A percentile compares a stretch with the other conserved stretches of the same genome.
Conservation (phyloP, 1,140 invertebrate genomes). For the Anastrepha ludens region DNA sequence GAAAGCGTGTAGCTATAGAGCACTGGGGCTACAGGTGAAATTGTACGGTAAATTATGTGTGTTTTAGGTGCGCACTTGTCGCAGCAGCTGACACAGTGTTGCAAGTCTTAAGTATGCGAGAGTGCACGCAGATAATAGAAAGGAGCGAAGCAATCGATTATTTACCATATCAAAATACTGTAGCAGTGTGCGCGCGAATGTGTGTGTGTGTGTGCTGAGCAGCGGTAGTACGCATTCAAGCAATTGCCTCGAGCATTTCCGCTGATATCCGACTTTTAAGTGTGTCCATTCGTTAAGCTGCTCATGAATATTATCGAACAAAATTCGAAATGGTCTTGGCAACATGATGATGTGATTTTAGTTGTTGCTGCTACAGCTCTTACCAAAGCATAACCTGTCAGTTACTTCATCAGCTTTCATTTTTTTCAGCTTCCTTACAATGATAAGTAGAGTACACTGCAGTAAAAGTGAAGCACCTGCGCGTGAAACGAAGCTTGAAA, state of each 20-base stretch:
- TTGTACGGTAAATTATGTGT: neutral
- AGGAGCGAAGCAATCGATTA: neutral
- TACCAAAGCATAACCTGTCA: neutral
- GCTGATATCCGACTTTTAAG: neutral
- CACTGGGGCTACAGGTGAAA: neutral
- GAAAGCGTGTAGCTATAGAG: neutral
- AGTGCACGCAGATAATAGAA: slow-evolving; percentile 1
- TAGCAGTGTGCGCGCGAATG: neutral
- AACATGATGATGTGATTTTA: neutral
- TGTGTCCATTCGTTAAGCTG: neutral
- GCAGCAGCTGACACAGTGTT: neutral
- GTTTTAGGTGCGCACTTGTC: neutral
- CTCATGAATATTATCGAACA: slow-evolving; percentile 12
- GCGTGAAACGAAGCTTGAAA: no score
- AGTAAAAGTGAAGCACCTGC: no score
- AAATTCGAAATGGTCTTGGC: neutral
- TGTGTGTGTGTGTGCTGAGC: neutral
- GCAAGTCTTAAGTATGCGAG: neutral
- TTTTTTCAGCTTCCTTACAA: no score
- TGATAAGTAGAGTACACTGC: no score
- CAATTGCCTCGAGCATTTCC: neutral
- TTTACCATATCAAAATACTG: neutral
- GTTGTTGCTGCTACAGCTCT: neutral
- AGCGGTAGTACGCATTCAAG: neutral
- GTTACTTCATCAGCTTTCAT: neutral